Evolutionary conservation across 2,888 invertebrate genomes (phyloP).

Genomic region (Caradrina kadenii): DNA sequence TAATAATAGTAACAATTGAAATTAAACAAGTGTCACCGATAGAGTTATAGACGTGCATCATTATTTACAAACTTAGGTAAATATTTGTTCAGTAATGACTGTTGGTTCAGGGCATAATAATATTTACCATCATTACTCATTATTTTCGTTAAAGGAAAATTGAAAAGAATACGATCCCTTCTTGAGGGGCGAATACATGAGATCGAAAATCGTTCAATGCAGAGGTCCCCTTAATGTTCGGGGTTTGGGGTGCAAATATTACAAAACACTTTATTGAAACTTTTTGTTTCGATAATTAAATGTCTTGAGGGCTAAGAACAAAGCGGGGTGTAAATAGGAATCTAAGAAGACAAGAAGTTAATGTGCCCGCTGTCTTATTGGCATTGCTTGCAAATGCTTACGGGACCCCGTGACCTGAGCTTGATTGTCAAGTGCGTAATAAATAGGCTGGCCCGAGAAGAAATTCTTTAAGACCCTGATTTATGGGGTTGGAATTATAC

Average conservation of each 20-base stretch:
- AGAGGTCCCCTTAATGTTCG: slow-evolving; percentile 65
- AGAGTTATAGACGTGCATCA: slow-evolving; percentile 33
- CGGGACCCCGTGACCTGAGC: background rate
- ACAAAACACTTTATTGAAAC: slow-evolving; percentile 65
- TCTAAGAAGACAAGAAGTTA: slow-evolving; percentile 22
- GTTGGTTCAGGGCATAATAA: slow-evolving; percentile 21
- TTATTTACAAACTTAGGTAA: slow-evolving; percentile 41
- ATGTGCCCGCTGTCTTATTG: slow-evolving; percentile 3
- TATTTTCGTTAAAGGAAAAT: slow-evolving; percentile 65
- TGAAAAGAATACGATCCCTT: slow-evolving; percentile 64
- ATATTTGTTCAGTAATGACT: slow-evolving; percentile 42
- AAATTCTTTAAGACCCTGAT: background rate
- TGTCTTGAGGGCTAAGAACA: slow-evolving; percentile 48
- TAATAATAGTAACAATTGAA: slow-evolving; percentile 16
- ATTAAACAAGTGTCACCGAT: slow-evolving; percentile 10
- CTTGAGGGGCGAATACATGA: slow-evolving; percentile 66
- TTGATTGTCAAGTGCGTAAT: slow-evolving; percentile 15
- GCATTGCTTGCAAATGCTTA: slow-evolving; percentile 10
- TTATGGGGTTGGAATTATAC: background rate
- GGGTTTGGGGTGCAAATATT: slow-evolving; percentile 68
- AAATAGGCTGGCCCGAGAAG: slow-evolving; percentile 4
- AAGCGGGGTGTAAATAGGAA: slow-evolving; percentile 17
- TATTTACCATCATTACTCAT: slow-evolving; percentile 40
- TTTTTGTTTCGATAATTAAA: slow-evolving; percentile 61
- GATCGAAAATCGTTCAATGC: slow-evolving; percentile 76